Evolutionary conservation across 2,797 vertebrate genomes (phyloP).

Genomic region (Coregonus suidteri): DNA sequence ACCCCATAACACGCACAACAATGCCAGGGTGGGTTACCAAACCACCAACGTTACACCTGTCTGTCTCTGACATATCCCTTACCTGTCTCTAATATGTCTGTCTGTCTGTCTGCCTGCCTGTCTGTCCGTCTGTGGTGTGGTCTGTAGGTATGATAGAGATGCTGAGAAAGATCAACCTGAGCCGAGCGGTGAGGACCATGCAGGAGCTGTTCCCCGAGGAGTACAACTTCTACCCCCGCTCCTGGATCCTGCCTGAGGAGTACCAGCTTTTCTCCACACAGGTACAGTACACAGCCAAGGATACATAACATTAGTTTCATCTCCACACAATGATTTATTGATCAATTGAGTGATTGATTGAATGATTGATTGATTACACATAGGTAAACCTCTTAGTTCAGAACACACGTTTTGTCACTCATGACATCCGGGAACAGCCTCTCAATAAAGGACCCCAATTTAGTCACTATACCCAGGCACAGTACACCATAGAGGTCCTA

Average conservation of each 20-base stretch:
- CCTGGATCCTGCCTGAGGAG: conserved; percentile 83
- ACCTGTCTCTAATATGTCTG: neutral
- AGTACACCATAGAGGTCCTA: too few species aligned
- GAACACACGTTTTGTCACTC: neutral
- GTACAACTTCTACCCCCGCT: conserved; percentile 41
- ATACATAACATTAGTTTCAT: neutral
- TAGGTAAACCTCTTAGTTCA: too few species aligned
- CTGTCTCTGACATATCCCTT: neutral
- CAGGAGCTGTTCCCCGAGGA: conserved; percentile 93
- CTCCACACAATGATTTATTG: too few species aligned
- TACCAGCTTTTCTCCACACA: conserved; percentile 86
- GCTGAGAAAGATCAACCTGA: conserved; percentile 91
- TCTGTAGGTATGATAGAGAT: conserved; percentile 93
- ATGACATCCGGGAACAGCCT: neutral
- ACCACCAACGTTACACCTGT: neutral
- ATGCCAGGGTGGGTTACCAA: too few species aligned
- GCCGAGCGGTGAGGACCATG: conserved; percentile 90
- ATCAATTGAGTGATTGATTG: too few species aligned
- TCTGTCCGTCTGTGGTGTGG: neutral
- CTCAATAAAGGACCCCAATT: too few species aligned
- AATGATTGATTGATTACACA: too few species aligned
- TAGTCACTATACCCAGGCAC: too few species aligned
- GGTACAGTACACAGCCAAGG: conserved; percentile 65
- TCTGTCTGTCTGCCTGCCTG: too few species aligned
- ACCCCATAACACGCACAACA: too few species aligned